These are phyloP conservation scores for Gastrophryne carolinensis DNA, from an alignment of 2,797 vertebrate genomes.

Conservation along the genomic window DNA sequence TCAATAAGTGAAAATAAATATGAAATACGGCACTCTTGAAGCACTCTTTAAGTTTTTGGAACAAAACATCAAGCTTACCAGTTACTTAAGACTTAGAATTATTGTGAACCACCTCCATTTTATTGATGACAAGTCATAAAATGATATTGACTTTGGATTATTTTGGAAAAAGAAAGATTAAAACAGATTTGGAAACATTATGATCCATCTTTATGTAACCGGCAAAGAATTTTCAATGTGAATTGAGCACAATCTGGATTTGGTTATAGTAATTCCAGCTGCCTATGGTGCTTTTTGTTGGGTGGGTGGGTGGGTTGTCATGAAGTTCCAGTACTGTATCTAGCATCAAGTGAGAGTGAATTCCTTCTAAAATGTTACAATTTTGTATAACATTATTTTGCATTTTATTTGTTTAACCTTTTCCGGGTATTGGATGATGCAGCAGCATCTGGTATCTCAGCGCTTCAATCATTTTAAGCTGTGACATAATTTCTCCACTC, in stretches of 20 bases:
- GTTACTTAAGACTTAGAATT: not conserved
- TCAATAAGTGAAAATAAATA: not conserved
- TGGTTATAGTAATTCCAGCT: conserved; percentile 30
- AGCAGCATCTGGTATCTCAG: not conserved
- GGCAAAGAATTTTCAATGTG: conserved; percentile 6
- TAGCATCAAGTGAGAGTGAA: not conserved
- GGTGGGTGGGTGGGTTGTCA: too few species aligned
- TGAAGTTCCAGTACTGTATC: too few species aligned
- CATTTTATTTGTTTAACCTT: not conserved
- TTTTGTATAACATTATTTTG: not conserved
- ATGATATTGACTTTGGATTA: not conserved
- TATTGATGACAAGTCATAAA: not conserved
- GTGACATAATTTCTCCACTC: conserved; percentile 9
- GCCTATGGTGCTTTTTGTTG: too few species aligned
- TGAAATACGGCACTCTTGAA: not conserved
- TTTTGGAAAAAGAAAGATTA: not conserved
- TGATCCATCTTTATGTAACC: conserved; percentile 13
- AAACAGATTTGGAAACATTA: not conserved
- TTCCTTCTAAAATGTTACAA: not conserved
- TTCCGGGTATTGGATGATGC: not conserved
- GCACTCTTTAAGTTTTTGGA: not conserved
- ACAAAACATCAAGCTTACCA: not conserved
- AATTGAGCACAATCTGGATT: conserved; percentile 28
- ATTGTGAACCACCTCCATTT: not conserved
- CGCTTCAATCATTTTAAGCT: conserved; percentile 3